These are phyloP conservation scores for Nyctibius bracteatus DNA, from an alignment of 2,113 vertebrate genomes.

Conservation along the genomic window DNA sequence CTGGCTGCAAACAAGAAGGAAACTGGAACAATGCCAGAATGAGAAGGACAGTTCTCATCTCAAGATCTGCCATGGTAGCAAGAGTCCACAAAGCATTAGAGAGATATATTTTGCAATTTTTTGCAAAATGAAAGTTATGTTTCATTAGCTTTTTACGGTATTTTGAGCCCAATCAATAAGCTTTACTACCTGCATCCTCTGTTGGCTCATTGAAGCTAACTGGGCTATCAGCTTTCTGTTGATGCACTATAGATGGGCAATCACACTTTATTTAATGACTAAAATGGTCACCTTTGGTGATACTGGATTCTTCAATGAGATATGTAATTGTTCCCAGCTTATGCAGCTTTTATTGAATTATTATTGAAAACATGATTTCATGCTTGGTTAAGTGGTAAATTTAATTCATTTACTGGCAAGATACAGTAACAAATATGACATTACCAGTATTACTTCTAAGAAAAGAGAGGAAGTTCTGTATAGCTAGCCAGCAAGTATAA, in stretches of 20 bases:
- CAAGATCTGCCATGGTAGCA: background rate
- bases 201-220: background rate
- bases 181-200: constrained; percentile 6
- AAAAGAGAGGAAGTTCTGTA: background rate
- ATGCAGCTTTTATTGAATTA: constrained; percentile 63
- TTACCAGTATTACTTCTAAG: constrained; percentile 6
- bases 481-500: background rate
- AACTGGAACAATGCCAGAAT: background rate
- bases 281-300: background rate
- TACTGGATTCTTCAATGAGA: background rate
- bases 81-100: background rate
- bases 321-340: constrained; percentile 55
- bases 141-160: constrained; percentile 27
- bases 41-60: background rate
- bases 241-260: constrained; percentile 2
- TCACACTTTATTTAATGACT: constrained; percentile 18
- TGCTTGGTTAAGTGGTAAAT: constrained; percentile 71
- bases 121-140: background rate
- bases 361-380: constrained; percentile 74
- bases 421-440: constrained; percentile 52
- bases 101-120: background rate
- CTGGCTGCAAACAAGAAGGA: background rate
- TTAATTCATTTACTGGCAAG: constrained; percentile 62
- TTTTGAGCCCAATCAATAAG: constrained; percentile 36
- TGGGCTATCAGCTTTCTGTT: background rate